Evolutionary conservation across 2,113 vertebrate genomes (phyloP), one percentile per base, ranked within the genome.

Genomic region (Trichomycterus rosablanca): DNA sequence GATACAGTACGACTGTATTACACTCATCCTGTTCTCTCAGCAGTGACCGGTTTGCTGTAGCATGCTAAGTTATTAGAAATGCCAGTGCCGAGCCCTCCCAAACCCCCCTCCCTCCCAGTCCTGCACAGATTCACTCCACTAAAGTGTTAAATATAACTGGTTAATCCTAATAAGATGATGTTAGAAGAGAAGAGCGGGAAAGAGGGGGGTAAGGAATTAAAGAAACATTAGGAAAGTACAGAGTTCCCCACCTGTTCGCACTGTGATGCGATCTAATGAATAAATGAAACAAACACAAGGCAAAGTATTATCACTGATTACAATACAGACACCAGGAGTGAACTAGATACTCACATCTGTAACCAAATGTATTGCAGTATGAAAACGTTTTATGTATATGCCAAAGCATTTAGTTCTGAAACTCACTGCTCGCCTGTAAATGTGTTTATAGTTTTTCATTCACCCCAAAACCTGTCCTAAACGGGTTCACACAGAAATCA

Each of bases 241-340:
- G 74, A 70, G 80, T 63, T 83, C 79, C 87, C 86, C 84, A 89
- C 86, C 86, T 88, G 81, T 82, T 86, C 62, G 86, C 76, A 78
- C 80, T 83, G 85, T 88, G 87, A 59, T 84, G 87, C 78, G 81
- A 79, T 87, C 86, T 87, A 87, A 81, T 85, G 74, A 78, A 82
- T 80, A 78, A 86, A 82, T 72, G 66, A 69, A 73, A 76, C 58
- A 86, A 74, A 78, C 74, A 85, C 61, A 86, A 53, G 49, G 75
- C 79, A 84, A 74, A 83, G 73, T 80, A 77, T 86, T 83, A 86
- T 75, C 72, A 76, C 77, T 62, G 51, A 44, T 62, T 23, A 62
- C 49, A 58, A 62, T 20, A 66, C 19, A 54, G 16, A 55, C 16
- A 39, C 44, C 24, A 19, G 5, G 26, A 16, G 19, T 37, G 20